These are phyloP conservation scores for Phaetusa simplex DNA, from an alignment of 2,113 vertebrate species.

Conservation along the genomic window DNA sequence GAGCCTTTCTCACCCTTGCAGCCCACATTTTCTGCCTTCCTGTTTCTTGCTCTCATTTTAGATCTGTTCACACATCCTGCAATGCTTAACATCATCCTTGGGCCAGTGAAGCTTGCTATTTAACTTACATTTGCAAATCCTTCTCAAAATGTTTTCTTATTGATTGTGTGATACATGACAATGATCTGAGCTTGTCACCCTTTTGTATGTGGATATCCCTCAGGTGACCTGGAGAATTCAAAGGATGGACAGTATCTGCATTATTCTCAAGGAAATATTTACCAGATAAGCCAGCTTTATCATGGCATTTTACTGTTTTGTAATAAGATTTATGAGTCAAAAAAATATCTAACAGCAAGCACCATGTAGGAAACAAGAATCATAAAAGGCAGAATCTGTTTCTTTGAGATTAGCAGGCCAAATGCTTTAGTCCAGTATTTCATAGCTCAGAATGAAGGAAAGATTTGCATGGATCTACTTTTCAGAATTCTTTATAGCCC, in stretches of 20 bases:
- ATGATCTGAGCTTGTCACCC: background rate
- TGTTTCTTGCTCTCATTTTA: conserved; percentile 23
- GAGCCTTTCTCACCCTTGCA: background rate
- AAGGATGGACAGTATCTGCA: background rate
- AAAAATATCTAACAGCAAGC: background rate
- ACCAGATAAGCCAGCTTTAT: background rate
- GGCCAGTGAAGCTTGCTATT: background rate
- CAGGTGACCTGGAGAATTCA: background rate
- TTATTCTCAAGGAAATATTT: background rate
- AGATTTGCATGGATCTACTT: background rate
- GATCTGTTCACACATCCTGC: background rate
- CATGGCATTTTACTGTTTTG: background rate
- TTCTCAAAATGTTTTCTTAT: background rate
- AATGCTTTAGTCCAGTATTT: background rate
- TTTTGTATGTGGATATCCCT: background rate
- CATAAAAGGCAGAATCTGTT: background rate
- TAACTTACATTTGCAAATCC: background rate
- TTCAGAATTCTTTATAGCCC: background rate
- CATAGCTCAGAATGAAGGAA: background rate
- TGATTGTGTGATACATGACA: background rate
- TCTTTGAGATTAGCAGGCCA: background rate
- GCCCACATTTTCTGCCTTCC: background rate
- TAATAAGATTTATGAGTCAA: background rate
- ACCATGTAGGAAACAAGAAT: background rate
- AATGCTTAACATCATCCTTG: background rate